Evolutionary conservation across 2,113 vertebrate species (phyloP).

Genomic region (Brienomyrus longianalis): DNA sequence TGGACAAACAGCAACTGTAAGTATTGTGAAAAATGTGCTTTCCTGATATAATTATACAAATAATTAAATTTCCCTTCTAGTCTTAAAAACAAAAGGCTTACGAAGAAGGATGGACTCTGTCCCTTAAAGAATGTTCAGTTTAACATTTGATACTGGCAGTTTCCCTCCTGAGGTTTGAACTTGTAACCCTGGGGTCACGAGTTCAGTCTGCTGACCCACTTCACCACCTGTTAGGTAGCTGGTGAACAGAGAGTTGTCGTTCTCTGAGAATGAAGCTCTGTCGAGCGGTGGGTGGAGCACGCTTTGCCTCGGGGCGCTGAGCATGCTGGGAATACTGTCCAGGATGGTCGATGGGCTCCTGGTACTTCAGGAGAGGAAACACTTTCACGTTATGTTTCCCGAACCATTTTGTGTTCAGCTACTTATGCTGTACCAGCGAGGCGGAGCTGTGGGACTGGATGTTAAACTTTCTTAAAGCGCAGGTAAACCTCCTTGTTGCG

Average conservation of each 20-base stretch:
- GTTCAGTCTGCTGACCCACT: neutral
- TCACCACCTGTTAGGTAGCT: neutral
- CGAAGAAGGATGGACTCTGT: neutral
- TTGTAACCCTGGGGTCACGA: neutral
- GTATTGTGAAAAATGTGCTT: constrained; percentile 44
- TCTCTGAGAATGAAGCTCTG: neutral
- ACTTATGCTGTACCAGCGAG: constrained; percentile 72
- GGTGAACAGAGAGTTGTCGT: neutral
- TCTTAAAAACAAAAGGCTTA: neutral
- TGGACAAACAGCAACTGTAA: constrained; percentile 92
- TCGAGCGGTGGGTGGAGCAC: neutral
- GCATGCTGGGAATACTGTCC: neutral
- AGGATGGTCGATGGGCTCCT: neutral
- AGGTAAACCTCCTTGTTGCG: constrained; percentile 57
- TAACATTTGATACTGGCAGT: constrained; percentile 3
- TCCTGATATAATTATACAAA: neutral
- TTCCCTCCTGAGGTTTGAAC: neutral
- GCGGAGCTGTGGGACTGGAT: constrained; percentile 93
- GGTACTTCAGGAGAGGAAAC: neutral
- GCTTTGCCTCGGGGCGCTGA: neutral
- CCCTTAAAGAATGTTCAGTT: neutral
- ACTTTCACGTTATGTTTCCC: neutral
- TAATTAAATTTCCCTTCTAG: neutral
- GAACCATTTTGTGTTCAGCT: constrained; percentile 53
- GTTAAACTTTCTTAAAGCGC: constrained; percentile 83